Evolutionary conservation across 2,113 vertebrate species (phyloP), one percentile per base, ranked within the genome.

Genomic region (Psilopogon haemacephalus): DNA sequence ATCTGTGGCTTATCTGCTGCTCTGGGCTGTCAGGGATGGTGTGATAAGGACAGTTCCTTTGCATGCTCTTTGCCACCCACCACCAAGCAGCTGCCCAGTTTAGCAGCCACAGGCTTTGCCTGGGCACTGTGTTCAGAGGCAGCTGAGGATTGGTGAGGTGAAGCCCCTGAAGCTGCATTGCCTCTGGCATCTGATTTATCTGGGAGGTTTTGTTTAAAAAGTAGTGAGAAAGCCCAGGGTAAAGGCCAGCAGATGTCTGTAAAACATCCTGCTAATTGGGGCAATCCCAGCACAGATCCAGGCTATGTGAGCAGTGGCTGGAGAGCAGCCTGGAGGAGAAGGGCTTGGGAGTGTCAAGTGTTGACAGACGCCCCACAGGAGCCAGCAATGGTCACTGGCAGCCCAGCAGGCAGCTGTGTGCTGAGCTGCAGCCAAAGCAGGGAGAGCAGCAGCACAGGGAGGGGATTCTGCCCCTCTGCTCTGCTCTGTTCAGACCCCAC

Each of bases 71-170:
- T 79, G 58, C 12, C 17, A 37, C 35, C 0, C 11, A 7, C 4
- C 1, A 0, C 9, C n/a, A 35, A 40, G 27, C 8, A 5, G 11
- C 15, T 2, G 2, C 3, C 15, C 8, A n/a, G 4, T 26, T 79
- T 8, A 33, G n/a, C 33, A 73, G 24, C 23, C 28, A 9, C 3
- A 4, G 11, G 14, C 6, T 92, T 75, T 83, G 8, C n/a, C 21
- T 69, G 26, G 20, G 27, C 50, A 38, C 40, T 0, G 1, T 9
- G 5, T 1, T 15, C 55, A 40, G 16, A 50, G 24, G 46, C 32
- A 74, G 37, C 28, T 62, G 70, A 37, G 28, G 27, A n/a, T 56
- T n/a, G 26, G 15, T 0, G 1, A 92, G 26, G 4, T 26, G 26
- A 68, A 37, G 5, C 3, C 23, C 30, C 64, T 75, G 28, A 21